A percentile compares a stretch with the other conserved stretches of the same genome.
phyloP scores from a whole-genome alignment of 2,797 vertebrate species.

The Sylvilagus floridanus region DNA sequence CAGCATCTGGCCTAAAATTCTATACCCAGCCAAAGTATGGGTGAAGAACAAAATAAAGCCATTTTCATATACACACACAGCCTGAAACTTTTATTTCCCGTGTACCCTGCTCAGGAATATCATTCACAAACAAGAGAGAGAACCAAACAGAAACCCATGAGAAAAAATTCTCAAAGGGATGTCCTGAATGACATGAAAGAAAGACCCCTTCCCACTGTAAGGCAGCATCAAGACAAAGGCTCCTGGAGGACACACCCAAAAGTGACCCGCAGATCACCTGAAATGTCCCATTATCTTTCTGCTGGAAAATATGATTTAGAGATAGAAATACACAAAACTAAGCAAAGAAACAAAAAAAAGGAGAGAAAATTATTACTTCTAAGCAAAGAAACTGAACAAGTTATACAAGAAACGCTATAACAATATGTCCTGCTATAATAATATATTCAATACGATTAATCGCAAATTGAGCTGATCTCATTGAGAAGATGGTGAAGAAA shows the following conservation, averaged over 20 bases:
- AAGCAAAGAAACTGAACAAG: neutral
- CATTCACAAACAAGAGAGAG: neutral
- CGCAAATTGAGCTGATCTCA: neutral
- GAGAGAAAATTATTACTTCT: constrained; percentile 13
- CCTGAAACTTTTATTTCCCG: constrained; percentile 15
- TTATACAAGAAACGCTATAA: constrained; percentile 1
- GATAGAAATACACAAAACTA: constrained; percentile 18
- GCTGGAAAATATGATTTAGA: constrained; percentile 7
- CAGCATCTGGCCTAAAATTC: neutral
- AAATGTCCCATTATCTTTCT: neutral
- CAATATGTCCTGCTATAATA: neutral
- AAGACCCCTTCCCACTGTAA: neutral
- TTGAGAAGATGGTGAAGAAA: neutral
- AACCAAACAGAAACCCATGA: neutral
- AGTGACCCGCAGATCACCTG: neutral
- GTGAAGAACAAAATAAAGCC: constrained; percentile 27
- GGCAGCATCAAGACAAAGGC: neutral
- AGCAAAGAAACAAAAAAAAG: neutral
- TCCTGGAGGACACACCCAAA: neutral
- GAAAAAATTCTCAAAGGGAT: neutral
- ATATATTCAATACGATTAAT: neutral
- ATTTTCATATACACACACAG: neutral
- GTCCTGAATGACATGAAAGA: neutral
- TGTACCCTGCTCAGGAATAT: neutral
- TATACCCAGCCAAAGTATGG: neutral